Conservation (phyloP, 1,140 invertebrate genomes). For the Lethocerus indicus region DNA sequence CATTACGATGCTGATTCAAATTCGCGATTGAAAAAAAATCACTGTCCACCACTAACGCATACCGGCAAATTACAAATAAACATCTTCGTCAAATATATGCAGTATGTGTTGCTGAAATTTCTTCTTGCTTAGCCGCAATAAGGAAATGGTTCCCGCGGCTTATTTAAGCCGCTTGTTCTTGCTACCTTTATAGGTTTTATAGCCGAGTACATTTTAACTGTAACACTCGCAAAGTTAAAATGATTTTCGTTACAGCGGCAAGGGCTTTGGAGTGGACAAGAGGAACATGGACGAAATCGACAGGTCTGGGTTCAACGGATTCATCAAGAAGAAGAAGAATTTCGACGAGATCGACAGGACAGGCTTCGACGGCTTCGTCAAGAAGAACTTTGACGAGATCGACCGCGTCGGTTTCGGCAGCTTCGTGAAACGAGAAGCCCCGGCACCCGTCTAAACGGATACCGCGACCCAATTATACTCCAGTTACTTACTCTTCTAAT, state of each 20-base stretch:
- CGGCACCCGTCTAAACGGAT: no score
- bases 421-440: slow-evolving; percentile 29
- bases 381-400: slow-evolving; percentile 36
- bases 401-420: slow-evolving; percentile 36
- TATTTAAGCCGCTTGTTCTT: not conserved
- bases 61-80: no score
- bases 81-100: no score
- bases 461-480: no score
- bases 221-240: slow-evolving; percentile 11
- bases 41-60: no score
- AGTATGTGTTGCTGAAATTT: no score
- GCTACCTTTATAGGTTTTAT: not conserved
- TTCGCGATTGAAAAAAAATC: no score
- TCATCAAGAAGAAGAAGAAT: slow-evolving; percentile 34
- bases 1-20: no score
- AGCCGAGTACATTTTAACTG: not conserved
- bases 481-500: no score
- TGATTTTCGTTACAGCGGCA: slow-evolving; percentile 18
- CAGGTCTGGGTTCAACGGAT: slow-evolving; percentile 34
- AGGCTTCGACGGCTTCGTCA: slow-evolving; percentile 23
- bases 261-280: slow-evolving; percentile 24
- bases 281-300: slow-evolving; percentile 42
- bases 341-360: slow-evolving; percentile 34
- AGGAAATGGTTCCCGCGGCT: not conserved
- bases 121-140: not conserved